Evolutionary conservation across 2,113 vertebrate species (phyloP).

Genomic region (Heterochromis multidens): DNA sequence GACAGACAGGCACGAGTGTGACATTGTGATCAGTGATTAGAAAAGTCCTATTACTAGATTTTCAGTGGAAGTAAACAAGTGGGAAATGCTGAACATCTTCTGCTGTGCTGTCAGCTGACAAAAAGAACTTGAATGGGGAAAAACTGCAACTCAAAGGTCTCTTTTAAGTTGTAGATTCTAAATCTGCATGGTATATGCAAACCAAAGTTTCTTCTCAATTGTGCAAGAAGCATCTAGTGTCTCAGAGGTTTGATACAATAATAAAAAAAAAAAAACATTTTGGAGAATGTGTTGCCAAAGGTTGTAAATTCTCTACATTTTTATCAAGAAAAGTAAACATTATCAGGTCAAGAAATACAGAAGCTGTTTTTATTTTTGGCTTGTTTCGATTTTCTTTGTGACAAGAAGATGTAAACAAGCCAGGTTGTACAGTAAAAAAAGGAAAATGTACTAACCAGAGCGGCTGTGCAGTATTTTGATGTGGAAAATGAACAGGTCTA

Average conservation of each 20-base stretch:
- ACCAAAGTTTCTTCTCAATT: neutral
- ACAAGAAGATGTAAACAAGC: neutral
- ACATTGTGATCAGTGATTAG: neutral
- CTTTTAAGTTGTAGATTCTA: neutral
- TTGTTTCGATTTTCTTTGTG: neutral
- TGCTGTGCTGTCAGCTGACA: neutral
- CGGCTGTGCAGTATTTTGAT: neutral
- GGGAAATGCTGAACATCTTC: neutral
- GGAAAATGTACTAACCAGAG: accelerated
- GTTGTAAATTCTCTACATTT: neutral
- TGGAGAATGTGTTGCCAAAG: neutral
- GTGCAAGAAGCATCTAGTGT: neutral
- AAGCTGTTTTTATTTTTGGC: neutral
- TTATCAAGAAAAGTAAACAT: neutral
- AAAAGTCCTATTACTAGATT: neutral
- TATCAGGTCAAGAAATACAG: neutral
- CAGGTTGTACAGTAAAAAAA: neutral
- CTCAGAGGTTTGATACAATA: neutral
- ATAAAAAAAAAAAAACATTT: neutral
- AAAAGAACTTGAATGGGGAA: neutral
- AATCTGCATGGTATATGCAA: neutral
- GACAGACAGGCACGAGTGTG: neutral
- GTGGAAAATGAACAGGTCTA: neutral
- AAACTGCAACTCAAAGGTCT: neutral
- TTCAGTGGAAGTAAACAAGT: neutral